Evolutionary conservation across 2,797 vertebrate species (phyloP).

Genomic region (Numenius phaeopus): DNA sequence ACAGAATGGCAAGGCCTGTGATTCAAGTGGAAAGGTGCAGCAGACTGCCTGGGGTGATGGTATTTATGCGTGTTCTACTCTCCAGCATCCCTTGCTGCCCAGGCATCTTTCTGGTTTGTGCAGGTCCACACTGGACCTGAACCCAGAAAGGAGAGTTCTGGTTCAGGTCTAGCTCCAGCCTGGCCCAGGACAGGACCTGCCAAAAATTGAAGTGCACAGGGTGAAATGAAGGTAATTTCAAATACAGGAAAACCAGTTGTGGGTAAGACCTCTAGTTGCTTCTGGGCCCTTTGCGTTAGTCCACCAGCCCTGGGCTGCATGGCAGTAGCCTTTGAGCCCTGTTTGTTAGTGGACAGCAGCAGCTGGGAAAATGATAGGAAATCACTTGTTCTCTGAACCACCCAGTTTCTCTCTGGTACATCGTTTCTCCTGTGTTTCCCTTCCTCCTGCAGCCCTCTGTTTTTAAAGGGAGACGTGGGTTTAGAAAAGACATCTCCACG

Average conservation of each 20-base stretch:
- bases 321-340: background rate
- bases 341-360: background rate
- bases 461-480: background rate
- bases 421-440: background rate
- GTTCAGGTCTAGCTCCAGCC: background rate
- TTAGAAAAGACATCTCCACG: background rate
- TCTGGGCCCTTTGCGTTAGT: background rate
- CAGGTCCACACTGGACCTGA: background rate
- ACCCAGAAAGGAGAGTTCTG: background rate
- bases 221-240: background rate
- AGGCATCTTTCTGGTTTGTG: background rate
- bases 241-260: background rate
- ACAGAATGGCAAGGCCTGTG: background rate
- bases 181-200: background rate
- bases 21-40: slow-evolving; percentile 10
- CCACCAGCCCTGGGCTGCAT: background rate
- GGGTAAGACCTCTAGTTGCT: background rate
- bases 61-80: background rate
- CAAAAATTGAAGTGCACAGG: background rate
- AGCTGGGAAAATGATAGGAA: background rate
- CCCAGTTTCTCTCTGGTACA: background rate
- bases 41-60: background rate
- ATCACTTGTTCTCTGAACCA: background rate
- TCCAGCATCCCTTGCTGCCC: background rate
- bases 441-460: background rate